phyloP scores from a whole-genome alignment of 2,113 vertebrate species.

The Dipodomys ordii region DNA sequence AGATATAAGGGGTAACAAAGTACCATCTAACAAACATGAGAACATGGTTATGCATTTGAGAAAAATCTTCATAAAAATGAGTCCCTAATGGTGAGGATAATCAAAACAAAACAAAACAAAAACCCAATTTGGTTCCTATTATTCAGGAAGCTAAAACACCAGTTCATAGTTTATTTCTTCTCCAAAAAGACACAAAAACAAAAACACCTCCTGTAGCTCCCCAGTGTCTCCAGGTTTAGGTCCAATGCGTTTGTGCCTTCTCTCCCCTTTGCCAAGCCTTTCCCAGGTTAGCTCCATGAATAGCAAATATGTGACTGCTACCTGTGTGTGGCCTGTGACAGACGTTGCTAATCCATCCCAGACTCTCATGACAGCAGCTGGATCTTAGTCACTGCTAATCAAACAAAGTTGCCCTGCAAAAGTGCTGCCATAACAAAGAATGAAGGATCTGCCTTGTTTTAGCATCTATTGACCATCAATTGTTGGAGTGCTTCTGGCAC shows the following conservation, averaged over 20 bases:
- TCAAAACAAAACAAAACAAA: too few relatives aligned
- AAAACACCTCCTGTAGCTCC: too few relatives aligned
- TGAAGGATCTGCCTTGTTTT: not conserved
- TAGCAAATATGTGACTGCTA: not conserved
- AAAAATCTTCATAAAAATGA: not conserved
- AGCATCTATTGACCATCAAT: not conserved
- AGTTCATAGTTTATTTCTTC: not conserved
- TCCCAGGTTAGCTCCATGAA: not conserved
- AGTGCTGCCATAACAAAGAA: too few relatives aligned
- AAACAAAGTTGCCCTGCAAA: not conserved
- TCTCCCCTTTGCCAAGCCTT: not conserved
- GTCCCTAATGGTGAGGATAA: not conserved
- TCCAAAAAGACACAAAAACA: not conserved
- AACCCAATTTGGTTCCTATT: too few relatives aligned
- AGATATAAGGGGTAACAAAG: not conserved
- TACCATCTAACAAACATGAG: not conserved
- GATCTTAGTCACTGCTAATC: not conserved
- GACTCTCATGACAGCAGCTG: not conserved
- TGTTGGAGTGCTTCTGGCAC: not conserved
- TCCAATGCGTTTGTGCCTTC: too few relatives aligned
- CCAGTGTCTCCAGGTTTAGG: too few relatives aligned
- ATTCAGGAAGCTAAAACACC: not conserved
- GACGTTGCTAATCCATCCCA: slow-evolving; percentile 36
- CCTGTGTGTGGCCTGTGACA: not conserved
- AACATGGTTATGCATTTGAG: not conserved